Evolutionary conservation across 2,797 vertebrate species (phyloP).

Genomic region (Megalops cyprinoides): DNA sequence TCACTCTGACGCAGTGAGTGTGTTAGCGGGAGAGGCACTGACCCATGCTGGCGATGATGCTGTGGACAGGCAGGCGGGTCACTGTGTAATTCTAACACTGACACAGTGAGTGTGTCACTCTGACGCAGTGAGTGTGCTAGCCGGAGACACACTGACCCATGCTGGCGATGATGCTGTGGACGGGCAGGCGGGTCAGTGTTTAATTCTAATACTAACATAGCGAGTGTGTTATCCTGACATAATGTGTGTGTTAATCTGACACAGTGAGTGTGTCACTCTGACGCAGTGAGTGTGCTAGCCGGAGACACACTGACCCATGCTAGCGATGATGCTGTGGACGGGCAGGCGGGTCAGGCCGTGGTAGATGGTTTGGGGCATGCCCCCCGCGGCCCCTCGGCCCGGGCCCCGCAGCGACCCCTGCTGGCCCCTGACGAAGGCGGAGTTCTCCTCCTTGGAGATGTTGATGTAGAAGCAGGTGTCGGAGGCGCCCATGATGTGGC

Average conservation of each 20-base stretch:
- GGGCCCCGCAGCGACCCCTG: constrained; percentile 68
- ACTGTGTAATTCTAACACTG: constrained; percentile 36
- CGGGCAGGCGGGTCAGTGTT: neutral
- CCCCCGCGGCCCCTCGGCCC: constrained; percentile 65
- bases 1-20: no score
- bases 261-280: no score
- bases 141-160: constrained; percentile 9
- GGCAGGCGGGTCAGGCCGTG: constrained; percentile 83
- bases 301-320: constrained; percentile 81
- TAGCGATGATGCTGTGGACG: constrained; percentile 85
- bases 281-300: no score
- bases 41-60: constrained; percentile 88
- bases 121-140: constrained; percentile 32
- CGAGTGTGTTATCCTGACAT: no score
- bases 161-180: constrained; percentile 31
- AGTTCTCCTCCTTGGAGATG: constrained; percentile 87
- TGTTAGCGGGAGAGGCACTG: no score
- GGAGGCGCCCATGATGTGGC: constrained; percentile 80
- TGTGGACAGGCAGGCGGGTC: constrained; percentile 82
- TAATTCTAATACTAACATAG: constrained; percentile 31
- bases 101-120: constrained; percentile 32
- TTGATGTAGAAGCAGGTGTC: constrained; percentile 86
- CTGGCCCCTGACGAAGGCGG: constrained; percentile 79
- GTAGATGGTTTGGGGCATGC: constrained; percentile 70
- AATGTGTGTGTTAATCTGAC: no score